Conservation (phyloP, 2,113 vertebrate genomes). For the Paramormyrops kingsleyae region DNA sequence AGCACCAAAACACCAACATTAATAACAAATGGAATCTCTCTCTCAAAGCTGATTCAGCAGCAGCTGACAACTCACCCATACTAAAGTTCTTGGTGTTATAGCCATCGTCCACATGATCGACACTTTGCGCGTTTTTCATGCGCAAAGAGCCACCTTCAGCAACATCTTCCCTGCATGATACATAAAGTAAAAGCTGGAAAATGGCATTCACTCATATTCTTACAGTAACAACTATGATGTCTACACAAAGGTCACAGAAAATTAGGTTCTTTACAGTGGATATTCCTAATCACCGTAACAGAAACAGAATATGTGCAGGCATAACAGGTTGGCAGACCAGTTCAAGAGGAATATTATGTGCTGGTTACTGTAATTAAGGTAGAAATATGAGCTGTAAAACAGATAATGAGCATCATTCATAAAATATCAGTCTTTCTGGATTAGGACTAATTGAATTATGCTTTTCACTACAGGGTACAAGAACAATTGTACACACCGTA, state of each 20-base stretch:
- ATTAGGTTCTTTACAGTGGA: not conserved
- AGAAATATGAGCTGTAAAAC: not conserved
- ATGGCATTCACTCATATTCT: not conserved
- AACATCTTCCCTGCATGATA: slow-evolving; percentile 56
- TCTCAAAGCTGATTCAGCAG: not conserved
- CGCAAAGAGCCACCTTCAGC: slow-evolving; percentile 53
- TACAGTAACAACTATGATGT: not conserved
- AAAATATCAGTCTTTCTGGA: not conserved
- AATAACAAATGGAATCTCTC: not conserved
- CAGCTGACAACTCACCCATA: slow-evolving; percentile 67
- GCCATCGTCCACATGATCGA: slow-evolving; percentile 76
- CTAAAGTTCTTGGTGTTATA: slow-evolving; percentile 66
- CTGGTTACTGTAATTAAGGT: not conserved
- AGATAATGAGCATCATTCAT: not conserved
- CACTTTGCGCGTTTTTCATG: slow-evolving; percentile 70
- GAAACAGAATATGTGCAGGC: not conserved
- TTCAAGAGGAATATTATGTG: not conserved
- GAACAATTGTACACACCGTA: not conserved
- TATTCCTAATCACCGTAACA: not conserved
- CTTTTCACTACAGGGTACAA: not conserved
- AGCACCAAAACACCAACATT: not conserved
- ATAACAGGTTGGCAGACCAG: not conserved
- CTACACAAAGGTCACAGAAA: not conserved
- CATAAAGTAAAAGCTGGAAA: slow-evolving; percentile 5
- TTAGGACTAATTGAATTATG: not conserved